Evolutionary conservation across 2,113 vertebrate genomes (phyloP).

Genomic region (Xenopus tropicalis): UCB_Xtro_10.0 CM004448.2:31924001-31924500

Average conservation of each 20-base stretch:
- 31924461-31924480: conserved; percentile 57
- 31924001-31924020: conserved; percentile 97
- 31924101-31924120: conserved; percentile 74
- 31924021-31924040: conserved; percentile 95
- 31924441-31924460: background rate
- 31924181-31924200: conserved; percentile 79
- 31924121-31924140: conserved; percentile 92
- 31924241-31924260: conserved; percentile 74
- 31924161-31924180: conserved; percentile 66
- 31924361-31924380: conserved; percentile 62
- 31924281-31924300: conserved; percentile 68
- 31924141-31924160: conserved; percentile 68
- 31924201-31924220: conserved; percentile 71
- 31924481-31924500: background rate
- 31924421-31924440: background rate
- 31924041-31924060: conserved; percentile 99
- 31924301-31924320: conserved; percentile 61
- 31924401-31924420: conserved; percentile 43
- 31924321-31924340: conserved; percentile 68
- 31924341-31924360: conserved; percentile 69
- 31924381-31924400: conserved; percentile 69
- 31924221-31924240: conserved; percentile 72
- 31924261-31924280: conserved; percentile 66
- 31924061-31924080: conserved; percentile 99
- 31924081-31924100: conserved; percentile 76